Evolutionary conservation across 35 echinoderm and acorn worm genomes (phyloP).

Genomic region (Ophioderma brevispina): DNA sequence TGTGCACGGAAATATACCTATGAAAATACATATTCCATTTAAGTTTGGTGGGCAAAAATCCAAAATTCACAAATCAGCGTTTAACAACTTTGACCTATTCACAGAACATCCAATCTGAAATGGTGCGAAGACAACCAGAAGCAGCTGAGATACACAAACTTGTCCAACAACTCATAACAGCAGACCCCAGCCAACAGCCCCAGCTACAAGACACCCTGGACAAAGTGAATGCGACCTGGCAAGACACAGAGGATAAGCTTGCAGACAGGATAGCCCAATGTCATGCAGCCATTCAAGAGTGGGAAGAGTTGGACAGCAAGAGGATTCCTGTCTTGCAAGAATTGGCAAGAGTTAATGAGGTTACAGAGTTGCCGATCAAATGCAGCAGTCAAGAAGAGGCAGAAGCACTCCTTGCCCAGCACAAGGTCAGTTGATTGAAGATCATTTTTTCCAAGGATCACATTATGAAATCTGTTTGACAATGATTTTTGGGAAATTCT

Average conservation of each 20-base stretch:
- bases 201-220: not conserved
- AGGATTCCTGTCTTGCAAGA: not conserved
- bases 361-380: slow-evolving; percentile 49
- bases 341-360: slow-evolving; percentile 13
- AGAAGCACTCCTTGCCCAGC: slow-evolving; percentile 21
- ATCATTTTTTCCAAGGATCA: no score
- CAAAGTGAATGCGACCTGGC: not conserved
- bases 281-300: not conserved
- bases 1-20: no score
- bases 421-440: slow-evolving; percentile 37
- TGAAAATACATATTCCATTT: no score
- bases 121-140: not conserved
- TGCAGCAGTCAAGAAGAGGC: slow-evolving; percentile 59
- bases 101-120: not conserved
- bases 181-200: not conserved
- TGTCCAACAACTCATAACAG: not conserved
- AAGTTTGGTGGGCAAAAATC: no score
- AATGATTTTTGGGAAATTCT: no score
- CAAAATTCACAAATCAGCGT: no score
- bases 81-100: no score
- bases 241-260: slow-evolving; percentile 15
- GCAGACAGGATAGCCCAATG: not conserved
- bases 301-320: slow-evolving; percentile 8
- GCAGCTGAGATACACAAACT: not conserved
- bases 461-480: no score